Percentiles rank a stretch among this genome's conserved stretches.
phyloP scores from a whole-genome alignment of 2,888 invertebrate genomes.

The Leucophenga maculata region DNA sequence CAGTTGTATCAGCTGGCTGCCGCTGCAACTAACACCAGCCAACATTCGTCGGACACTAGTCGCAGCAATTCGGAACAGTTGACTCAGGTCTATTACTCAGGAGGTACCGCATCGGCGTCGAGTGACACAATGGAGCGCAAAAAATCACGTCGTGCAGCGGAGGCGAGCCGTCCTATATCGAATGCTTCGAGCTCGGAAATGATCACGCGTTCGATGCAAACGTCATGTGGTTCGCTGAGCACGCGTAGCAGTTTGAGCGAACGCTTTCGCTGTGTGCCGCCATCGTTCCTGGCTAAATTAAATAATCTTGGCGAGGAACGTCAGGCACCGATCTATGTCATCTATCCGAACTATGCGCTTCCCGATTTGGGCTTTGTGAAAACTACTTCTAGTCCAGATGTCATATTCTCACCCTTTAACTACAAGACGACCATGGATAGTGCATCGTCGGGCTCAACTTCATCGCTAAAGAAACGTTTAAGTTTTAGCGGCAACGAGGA shows the following conservation, averaged over 20 bases:
- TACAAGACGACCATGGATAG: constrained; percentile 76
- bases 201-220: constrained; percentile 84
- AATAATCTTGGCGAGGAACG: constrained; percentile 76
- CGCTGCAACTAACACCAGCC: constrained; percentile 53
- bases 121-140: constrained; percentile 44
- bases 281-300: constrained; percentile 80
- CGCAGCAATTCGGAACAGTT: constrained; percentile 69
- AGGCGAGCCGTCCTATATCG: constrained; percentile 51
- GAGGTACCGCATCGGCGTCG: constrained; percentile 24
- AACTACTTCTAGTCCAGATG: constrained; percentile 74
- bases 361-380: constrained; percentile 89
- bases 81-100: constrained; percentile 59
- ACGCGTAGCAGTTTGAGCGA: constrained; percentile 71
- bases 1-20: constrained; percentile 66
- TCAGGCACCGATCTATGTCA: constrained; percentile 86
- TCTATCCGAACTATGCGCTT: constrained; percentile 91
- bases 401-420: constrained; percentile 78
- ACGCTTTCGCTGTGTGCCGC: constrained; percentile 78
- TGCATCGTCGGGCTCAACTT: constrained; percentile 39
- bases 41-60: constrained; percentile 68
- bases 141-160: constrained; percentile 38
- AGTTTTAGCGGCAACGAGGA: constrained; percentile 79
- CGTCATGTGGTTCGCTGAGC: constrained; percentile 72
- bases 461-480: constrained; percentile 56
- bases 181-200: constrained; percentile 71